phyloP scores from a whole-genome alignment of 2,113 vertebrate genomes.

The Elephantulus edwardii region DNA sequence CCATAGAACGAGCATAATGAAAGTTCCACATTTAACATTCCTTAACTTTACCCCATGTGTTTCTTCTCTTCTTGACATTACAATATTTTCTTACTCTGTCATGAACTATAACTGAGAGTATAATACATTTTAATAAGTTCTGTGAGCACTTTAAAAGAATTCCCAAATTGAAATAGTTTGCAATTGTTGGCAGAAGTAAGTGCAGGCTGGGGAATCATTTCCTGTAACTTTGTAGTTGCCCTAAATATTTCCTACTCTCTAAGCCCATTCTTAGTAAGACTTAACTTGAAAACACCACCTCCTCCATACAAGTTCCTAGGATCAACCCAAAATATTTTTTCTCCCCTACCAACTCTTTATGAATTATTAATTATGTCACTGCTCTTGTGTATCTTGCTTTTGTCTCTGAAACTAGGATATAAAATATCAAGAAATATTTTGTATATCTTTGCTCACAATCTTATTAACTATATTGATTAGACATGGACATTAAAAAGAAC shows the following conservation, averaged over 20 bases:
- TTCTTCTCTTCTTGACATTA: too few species aligned
- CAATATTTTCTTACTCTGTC: background rate
- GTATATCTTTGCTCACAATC: background rate
- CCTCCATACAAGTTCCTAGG: background rate
- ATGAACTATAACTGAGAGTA: background rate
- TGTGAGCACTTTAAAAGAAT: background rate
- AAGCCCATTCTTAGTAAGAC: slow-evolving; percentile 6
- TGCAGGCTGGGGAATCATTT: background rate
- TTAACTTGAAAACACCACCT: background rate
- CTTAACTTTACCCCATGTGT: background rate
- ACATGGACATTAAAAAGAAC: background rate
- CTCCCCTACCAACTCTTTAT: background rate
- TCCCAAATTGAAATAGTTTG: background rate
- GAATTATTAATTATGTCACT: background rate
- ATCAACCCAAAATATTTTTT: background rate
- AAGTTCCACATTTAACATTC: background rate
- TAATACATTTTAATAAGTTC: background rate
- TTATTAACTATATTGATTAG: background rate
- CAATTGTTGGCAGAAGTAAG: background rate
- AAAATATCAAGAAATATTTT: background rate
- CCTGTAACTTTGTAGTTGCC: background rate
- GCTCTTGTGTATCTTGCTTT: slow-evolving; percentile 32
- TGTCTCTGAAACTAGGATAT: background rate
- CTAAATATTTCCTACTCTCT: background rate
- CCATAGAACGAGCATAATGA: background rate